Base-by-base conservation (phyloP, 2,113 vertebrate genomes). In the Micromys minutus region DNA sequence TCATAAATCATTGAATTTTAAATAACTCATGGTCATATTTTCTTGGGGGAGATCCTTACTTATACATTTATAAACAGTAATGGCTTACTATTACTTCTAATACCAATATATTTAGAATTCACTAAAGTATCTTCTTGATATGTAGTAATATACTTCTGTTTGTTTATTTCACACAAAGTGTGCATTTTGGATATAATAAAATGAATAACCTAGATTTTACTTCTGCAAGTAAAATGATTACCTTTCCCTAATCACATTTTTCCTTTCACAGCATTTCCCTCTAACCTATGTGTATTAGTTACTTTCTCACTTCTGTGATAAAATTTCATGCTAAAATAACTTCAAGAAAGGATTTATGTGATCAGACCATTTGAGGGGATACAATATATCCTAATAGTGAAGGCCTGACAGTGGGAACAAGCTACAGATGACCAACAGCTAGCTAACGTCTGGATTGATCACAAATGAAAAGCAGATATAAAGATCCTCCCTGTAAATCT, bases 171-270 rank as follows among this genome's bases (percentile, higher is more conserved):
- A 61, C 11, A 91, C 10, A 97, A 63, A 85, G 86, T 26, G 42
- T 93, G 21, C 29, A 29, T 94, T 95, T 95, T 93, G 45, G 19
- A 13, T 92, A 71, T 52, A 85, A 47, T 96, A 26, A 94, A 96
- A 84, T 94, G 15, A 74, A 55, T 79, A 92, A 47, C 45, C 67
- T 95, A 5, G 45, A 84, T 50, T 95, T 94, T 13, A 47, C 52
- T 39, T 57, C 34, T 89, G 17, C 31, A 95, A 94, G 45, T 86
- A 94, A 34, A 96, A 72, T 63, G 90, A 39, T 29, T 36, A 36
- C 4, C 91, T 91, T 96, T 91, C 71, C 80, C 67, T 87, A 13
- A 57, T 91, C 21, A 87, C 2, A 10, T 29, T 95, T 95, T 47
- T 69, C 45, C 7, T 93, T 95, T 97, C 47, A 89, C 69, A 93